Base-by-base conservation (phyloP, 2,888 invertebrate genomes). In the Andrena minutula region DNA sequence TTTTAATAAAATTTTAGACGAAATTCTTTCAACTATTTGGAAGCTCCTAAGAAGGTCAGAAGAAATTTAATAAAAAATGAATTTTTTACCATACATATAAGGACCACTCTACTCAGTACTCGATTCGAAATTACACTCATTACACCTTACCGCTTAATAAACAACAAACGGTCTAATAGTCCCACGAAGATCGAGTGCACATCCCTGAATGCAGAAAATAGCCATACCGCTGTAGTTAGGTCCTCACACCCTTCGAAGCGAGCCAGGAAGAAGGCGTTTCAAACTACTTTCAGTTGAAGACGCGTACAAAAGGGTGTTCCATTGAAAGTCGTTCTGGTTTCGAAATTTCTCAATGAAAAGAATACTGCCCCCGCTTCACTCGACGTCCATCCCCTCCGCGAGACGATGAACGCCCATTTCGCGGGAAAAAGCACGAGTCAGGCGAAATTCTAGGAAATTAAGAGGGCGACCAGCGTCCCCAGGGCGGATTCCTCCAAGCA, bases 261-360 rank as follows among this genome's bases (percentile, higher is more conserved):
- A 10, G n/a, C 53, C 41, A 41, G 16, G 41, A 41, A 41, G 35
- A 8, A 23, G 23, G 56, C 20, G 70, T 47, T 35, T 53, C 72
- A 72, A 65, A 32, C 30, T 41, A 53, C 72, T 80, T 79, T 72
- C 79, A 72, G 49, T n/a, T 53, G 66, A 72, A 72, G 79, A 80
- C 66, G 56, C 68, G 53, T 32, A 70, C 30, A n/a, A 28, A 26
- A 12, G 35, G 63, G 65, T n/a, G 30, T 56, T 35, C 35, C 68
- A 80, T 80, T 80, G 80, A 80, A 53, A 72, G 56, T 49, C 63
- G 79, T 72, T 68, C 80, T 51, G 80, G 66, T 80, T 80, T 72
- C 79, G 79, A 80, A 78, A 80, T 78, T 80, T 78, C 72, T 79
- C 78, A 72, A 53, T 23, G 66, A 51, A 23, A 68, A 78, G 80